Percentiles rank a stretch among this genome's conserved stretches.
Evolutionary conservation across 2,888 invertebrate species (phyloP).

Genomic region (Synanthedon andrenaeformis): DNA sequence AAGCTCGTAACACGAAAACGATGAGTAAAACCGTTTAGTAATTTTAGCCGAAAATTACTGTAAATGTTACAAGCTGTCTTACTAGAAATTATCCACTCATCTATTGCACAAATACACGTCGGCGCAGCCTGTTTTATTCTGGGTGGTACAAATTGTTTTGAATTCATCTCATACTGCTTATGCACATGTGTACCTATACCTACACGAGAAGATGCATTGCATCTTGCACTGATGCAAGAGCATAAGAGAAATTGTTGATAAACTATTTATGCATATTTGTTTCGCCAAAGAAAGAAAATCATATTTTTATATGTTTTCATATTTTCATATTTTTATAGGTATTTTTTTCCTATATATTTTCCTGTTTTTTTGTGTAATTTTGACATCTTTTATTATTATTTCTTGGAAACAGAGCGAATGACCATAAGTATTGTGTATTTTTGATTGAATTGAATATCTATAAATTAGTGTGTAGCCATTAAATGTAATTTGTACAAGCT

Average conservation of each 20-base stretch:
- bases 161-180: not conserved
- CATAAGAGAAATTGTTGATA: not conserved
- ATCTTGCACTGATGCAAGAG: not conserved
- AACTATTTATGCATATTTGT: too few relatives aligned
- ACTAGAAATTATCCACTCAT: slow-evolving; percentile 29
- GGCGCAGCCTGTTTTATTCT: slow-evolving; percentile 4
- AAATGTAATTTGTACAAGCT: too few relatives aligned
- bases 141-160: not conserved
- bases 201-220: not conserved
- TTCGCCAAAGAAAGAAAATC: too few relatives aligned
- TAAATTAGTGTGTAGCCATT: too few relatives aligned
- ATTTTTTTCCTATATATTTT: too few relatives aligned
- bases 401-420: too few relatives aligned
- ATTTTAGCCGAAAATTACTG: slow-evolving; percentile 41
- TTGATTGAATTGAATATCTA: too few relatives aligned
- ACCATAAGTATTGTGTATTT: too few relatives aligned
- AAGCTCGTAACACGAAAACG: slow-evolving; percentile 36
- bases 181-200: not conserved
- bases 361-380: too few relatives aligned
- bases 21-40: slow-evolving; percentile 34
- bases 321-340: too few relatives aligned
- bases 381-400: too few relatives aligned
- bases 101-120: slow-evolving; percentile 30
- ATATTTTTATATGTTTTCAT: too few relatives aligned
- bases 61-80: slow-evolving; percentile 31